Conservation (phyloP, 1,140 invertebrate species). For the Apis dorsata region DNA sequence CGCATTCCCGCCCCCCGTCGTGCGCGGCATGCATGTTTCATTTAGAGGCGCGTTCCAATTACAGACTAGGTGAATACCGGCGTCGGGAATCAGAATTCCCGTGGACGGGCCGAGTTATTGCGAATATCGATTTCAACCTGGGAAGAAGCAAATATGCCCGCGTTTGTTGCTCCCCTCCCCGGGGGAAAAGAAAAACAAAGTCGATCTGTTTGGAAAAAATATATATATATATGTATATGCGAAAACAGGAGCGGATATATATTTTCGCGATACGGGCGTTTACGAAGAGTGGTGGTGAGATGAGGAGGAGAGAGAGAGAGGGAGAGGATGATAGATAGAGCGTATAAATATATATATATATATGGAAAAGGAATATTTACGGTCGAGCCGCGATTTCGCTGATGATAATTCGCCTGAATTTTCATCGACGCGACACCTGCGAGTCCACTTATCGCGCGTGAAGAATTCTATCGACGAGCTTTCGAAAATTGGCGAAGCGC, state of each 20-base stretch:
- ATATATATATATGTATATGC: neutral
- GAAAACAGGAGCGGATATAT: neutral
- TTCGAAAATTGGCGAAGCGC: conserved; percentile 37
- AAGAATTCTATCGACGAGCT: conserved; percentile 43
- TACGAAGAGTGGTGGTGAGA: neutral
- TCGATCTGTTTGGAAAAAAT: conserved; percentile 10
- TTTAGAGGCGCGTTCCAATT: neutral
- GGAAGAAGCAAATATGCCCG: conserved; percentile 17
- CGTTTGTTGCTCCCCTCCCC: conserved; percentile 10
- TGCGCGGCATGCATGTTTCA: neutral
- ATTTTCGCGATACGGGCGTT: neutral
- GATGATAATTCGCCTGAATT: conserved; percentile 34
- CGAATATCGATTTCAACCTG: conserved; percentile 9
- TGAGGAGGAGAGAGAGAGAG: neutral
- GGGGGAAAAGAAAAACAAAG: conserved; percentile 6
- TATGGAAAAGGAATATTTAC: conserved; percentile 4
- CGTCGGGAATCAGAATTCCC: neutral
- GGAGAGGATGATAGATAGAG: neutral
- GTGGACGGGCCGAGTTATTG: neutral
- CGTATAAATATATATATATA: conserved; percentile 19
- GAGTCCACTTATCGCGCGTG: conserved; percentile 45
- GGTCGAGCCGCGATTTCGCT: conserved; percentile 30
- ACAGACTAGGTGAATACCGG: neutral
- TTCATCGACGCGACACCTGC: conserved; percentile 36
- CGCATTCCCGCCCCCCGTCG: neutral